Evolutionary conservation across 1,140 invertebrate genomes (phyloP), one percentile per base, ranked within the genome.

Genomic region (Drosophila parabipectinata): DNA sequence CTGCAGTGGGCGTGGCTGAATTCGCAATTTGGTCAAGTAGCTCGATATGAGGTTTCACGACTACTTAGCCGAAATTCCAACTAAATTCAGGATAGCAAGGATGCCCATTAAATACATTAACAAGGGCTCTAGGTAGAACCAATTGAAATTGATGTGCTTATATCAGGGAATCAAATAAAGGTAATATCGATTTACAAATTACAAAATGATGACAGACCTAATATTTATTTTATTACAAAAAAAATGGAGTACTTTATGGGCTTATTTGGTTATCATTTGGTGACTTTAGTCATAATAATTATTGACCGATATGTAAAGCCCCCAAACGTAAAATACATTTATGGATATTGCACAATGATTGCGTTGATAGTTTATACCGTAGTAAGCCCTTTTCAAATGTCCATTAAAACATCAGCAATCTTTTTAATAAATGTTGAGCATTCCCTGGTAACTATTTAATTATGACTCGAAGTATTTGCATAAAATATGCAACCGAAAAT

Each of bases 11-110:
- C 66, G 63, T 48, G 44, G 44, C 15, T 44, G 24, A 62, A 39
- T 72, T 45, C 47, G 72, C 55, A 72, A 67, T 76, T 84, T 59
- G 72, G 66, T 73, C 63, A 87, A 75, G 77, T 61, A 68, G 72
- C 58, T 79, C 61, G 54, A 75, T 55, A 67, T 39, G 12, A 41
- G 53, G 48, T 47, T 32, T 53, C 48, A 37, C 48, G 39, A 39
- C 63, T 32, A 50, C 24, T 66, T 59, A 21, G 37, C 14, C 48
- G 37, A 37, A 63, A 5, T 64, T 15, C 34, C 59, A 52, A 52
- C 45, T 64, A 64, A 44, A 37, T 18, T 18, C 30, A 39, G 53
- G 47, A 14, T 64, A 21, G 10, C 24, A 34, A 24, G 45, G 44
- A 18, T 34, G 21, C 30, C 54, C 62, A 76, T 76, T 60, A 76